These are phyloP conservation scores for Neodiprion lecontei DNA, from an alignment of 1,140 invertebrate genomes.

Conservation along the genomic window DNA sequence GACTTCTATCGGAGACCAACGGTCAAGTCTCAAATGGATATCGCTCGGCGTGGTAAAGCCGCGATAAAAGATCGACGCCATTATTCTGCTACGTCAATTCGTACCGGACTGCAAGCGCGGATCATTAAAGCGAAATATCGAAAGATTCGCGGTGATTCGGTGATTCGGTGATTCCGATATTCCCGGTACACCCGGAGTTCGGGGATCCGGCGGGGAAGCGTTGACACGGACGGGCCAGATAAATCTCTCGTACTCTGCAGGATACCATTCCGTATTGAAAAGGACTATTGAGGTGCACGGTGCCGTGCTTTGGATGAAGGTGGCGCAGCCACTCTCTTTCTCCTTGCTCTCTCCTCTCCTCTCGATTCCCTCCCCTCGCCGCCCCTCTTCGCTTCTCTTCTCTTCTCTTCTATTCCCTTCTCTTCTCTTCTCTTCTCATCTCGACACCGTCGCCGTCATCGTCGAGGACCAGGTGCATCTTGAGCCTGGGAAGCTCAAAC, in stretches of 20 bases:
- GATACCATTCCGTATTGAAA: background rate
- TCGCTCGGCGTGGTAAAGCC: no score
- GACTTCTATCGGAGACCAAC: no score
- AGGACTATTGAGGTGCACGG: background rate
- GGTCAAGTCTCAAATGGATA: no score
- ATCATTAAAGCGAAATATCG: no score
- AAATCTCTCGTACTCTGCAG: background rate
- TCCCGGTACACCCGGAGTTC: background rate
- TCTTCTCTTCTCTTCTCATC: background rate
- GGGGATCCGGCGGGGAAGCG: background rate
- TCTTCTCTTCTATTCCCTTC: background rate
- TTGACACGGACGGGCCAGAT: background rate
- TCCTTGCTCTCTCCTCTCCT: background rate
- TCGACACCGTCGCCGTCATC: constrained; percentile 29
- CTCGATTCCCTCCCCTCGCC: background rate
- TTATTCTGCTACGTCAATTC: no score
- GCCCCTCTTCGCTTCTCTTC: background rate
- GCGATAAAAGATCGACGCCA: no score
- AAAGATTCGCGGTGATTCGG: constrained; percentile 4
- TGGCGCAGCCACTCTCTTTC: background rate
- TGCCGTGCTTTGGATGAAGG: background rate
- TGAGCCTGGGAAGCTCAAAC: constrained; percentile 55
- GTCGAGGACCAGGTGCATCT: constrained; percentile 46
- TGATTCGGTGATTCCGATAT: background rate
- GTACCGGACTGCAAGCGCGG: no score